A percentile compares a stretch with the other conserved stretches of the same genome.
These are phyloP conservation scores for Ciconia maguari DNA, from an alignment of 2,113 vertebrate species.

Conservation along the genomic window DNA sequence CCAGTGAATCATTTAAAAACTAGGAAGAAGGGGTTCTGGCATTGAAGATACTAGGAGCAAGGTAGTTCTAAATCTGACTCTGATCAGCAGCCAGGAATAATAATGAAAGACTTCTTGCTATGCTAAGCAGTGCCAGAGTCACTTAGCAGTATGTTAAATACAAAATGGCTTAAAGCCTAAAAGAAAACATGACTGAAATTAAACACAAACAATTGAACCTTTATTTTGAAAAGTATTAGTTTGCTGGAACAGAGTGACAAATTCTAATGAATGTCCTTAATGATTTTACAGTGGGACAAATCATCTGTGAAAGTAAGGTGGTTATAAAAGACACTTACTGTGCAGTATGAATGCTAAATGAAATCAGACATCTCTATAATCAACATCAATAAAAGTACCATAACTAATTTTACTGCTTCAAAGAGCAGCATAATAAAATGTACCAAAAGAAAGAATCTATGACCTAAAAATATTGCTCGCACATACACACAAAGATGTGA, in stretches of 20 bases:
- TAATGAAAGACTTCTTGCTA: slow-evolving; percentile 52
- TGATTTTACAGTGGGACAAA: slow-evolving; percentile 73
- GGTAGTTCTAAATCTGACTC: not conserved
- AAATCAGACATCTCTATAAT: slow-evolving; percentile 68
- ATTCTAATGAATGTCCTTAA: slow-evolving; percentile 71
- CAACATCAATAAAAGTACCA: slow-evolving; percentile 54
- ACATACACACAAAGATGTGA: not conserved
- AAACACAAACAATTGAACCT: slow-evolving; percentile 65
- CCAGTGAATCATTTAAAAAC: not conserved
- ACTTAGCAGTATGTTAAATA: slow-evolving; percentile 55
- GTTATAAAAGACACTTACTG: slow-evolving; percentile 60
- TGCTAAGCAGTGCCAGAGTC: slow-evolving; percentile 10
- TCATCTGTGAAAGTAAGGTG: slow-evolving; percentile 67
- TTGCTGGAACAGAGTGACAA: slow-evolving; percentile 60
- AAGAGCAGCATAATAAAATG: slow-evolving; percentile 49
- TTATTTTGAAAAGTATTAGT: slow-evolving; percentile 69
- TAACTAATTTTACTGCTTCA: slow-evolving; percentile 65
- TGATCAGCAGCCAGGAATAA: slow-evolving; percentile 31
- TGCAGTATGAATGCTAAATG: slow-evolving; percentile 53
- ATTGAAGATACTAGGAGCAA: not conserved
- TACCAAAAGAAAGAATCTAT: slow-evolving; percentile 11
- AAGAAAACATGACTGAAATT: slow-evolving; percentile 70
- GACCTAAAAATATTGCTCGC: slow-evolving; percentile 8
- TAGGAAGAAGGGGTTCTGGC: not conserved
- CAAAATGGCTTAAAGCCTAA: slow-evolving; percentile 54